These are phyloP conservation scores for Chymomyza costata DNA, from an alignment of 1,140 invertebrate species.

Conservation along the genomic window DNA sequence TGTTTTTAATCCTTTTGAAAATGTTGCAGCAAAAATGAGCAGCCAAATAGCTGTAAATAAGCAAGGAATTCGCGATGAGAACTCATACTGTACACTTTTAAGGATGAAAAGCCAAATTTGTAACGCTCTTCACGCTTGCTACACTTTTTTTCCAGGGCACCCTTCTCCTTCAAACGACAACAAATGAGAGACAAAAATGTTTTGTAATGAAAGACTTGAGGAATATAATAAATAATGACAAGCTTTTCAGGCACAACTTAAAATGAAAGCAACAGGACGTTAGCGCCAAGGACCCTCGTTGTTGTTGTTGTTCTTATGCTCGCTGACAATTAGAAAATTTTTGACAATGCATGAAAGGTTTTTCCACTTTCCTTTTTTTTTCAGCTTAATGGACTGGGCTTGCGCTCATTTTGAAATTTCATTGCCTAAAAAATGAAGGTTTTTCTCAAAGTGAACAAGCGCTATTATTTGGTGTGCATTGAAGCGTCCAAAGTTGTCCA, in stretches of 20 bases:
- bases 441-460: no score
- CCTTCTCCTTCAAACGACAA: slow-evolving; percentile 55
- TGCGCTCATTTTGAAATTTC: slow-evolving; percentile 27
- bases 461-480: slow-evolving; percentile 35
- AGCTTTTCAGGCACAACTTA: slow-evolving; percentile 30
- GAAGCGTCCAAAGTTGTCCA: slow-evolving; percentile 21
- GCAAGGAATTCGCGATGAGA: no score
- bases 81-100: slow-evolving; percentile 3
- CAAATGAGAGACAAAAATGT: slow-evolving; percentile 65
- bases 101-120: slow-evolving; percentile 18
- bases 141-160: no score
- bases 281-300: background rate
- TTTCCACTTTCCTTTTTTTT: slow-evolving; percentile 5
- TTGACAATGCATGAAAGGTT: slow-evolving; percentile 23
- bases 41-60: no score
- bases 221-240: slow-evolving; percentile 72
- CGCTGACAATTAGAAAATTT: slow-evolving; percentile 40
- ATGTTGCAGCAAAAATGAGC: slow-evolving; percentile 51
- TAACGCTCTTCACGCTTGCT: background rate
- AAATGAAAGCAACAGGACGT: slow-evolving; percentile 12
- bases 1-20: slow-evolving; percentile 35
- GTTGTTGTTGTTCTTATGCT: slow-evolving; percentile 24
- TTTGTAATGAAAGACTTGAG: slow-evolving; percentile 69
- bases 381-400: background rate
- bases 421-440: slow-evolving; percentile 34